Percentiles rank a stretch among this genome's conserved stretches.
These are phyloP conservation scores for Syrmaticus mikado DNA, from an alignment of 2,113 vertebrate species.

Conservation along the genomic window DNA sequence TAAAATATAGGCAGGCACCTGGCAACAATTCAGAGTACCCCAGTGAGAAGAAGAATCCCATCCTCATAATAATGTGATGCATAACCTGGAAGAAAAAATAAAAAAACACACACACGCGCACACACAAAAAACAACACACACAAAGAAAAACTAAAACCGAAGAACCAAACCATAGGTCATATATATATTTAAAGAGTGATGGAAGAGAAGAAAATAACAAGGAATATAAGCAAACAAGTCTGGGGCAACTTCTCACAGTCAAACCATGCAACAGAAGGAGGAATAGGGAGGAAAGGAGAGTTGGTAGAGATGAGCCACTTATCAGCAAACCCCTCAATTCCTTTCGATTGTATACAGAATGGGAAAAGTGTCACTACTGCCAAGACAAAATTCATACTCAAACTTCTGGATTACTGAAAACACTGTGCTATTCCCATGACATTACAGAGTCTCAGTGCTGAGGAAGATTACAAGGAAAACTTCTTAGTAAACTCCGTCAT, in stretches of 20 bases:
- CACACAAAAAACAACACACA: not conserved
- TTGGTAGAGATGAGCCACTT: not conserved
- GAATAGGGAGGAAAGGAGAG: not conserved
- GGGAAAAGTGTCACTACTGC: fast-evolving
- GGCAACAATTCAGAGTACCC: not conserved
- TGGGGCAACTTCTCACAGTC: not conserved
- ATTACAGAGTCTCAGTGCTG: not conserved
- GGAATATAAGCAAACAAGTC: not conserved
- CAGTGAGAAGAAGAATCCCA: not conserved
- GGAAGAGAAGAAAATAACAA: not conserved
- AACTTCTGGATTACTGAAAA: not conserved
- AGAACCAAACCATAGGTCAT: not conserved
- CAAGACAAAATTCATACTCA: not conserved
- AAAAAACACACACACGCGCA: too few species aligned
- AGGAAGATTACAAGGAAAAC: not conserved
- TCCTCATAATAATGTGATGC: not conserved
- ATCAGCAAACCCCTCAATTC: not conserved
- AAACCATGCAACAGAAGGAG: not conserved
- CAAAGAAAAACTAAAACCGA: not conserved
- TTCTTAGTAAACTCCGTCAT: not conserved
- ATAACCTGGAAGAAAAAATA: not conserved
- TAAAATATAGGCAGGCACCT: not conserved
- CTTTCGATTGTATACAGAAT: not conserved
- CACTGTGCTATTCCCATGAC: not conserved
- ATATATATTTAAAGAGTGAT: not conserved